Base-by-base conservation (phyloP, 2,888 invertebrate species). In the Panorpa germanica region DNA sequence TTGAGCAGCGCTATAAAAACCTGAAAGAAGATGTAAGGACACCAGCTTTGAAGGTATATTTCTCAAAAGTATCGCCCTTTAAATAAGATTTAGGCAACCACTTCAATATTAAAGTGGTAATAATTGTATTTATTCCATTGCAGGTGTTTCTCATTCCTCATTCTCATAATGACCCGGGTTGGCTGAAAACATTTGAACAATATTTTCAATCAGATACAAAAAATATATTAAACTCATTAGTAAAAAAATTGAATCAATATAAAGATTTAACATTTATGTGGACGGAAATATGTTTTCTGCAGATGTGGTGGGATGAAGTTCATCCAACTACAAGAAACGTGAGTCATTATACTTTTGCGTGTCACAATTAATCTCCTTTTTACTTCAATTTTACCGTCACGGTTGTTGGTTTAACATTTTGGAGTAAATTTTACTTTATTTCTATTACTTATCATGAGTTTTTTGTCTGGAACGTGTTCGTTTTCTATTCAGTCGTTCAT, bases 161-260 rank as follows among this genome's bases (percentile, higher is more conserved):
- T 51, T 85, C 86, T 1, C 88, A 88, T 57, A 85, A 83, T 47
- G 91, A 91, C 49, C 88, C 90, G 1, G 90, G 90, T 31, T 91
- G 91, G 90, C 57, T 88, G 47, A 75, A 80, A 51, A 90, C 90
- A 0, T 81, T 83, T 52, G 86, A 88, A 45, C 77, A 77, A 43
- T 91, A 91, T 53, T 90, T 81, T 52, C 73, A 80, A 44, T 68
- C 66, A 45, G 72, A 76, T 41, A 78, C 86, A 1, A 70, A 76
- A 41, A 71, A 74, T 43, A 88, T 88, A 35, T 65, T 91, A 40
- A 78, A 81, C 55, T 80, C 85, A 50, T 80, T 86, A 63, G 80
- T 88, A 19, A 65, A 71, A 30, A 86, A 86, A 47, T 58, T 90
- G 42, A 65, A 70, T 31, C 67, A 75, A 45, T 72, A 75, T 53